Base-by-base conservation (phyloP, 2,113 vertebrate genomes). In the Pycnonotus jocosus region DNA sequence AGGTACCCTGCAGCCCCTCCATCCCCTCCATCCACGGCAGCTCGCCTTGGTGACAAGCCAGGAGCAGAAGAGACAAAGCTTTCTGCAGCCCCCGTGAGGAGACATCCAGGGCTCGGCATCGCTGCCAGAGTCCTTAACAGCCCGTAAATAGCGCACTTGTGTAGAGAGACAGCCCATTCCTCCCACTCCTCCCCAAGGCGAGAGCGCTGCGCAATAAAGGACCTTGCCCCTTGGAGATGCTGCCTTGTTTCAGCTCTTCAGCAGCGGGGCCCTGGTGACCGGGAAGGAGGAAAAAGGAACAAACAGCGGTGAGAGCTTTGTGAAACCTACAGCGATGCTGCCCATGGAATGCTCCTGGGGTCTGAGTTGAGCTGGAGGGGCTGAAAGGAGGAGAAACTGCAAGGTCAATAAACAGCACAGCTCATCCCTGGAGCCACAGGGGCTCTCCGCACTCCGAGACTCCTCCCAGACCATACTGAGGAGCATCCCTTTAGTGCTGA, bases 21-120 rank as follows among this genome's bases (percentile, higher is more conserved):
- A 54, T 1, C 21, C 42, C 4, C 1, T 0, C 38, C n/a, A n/a
- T n/a, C 22, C 54, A 27, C 1, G 0, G 12, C 2, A n/a, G 11
- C 48, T 53, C 35, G 4, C 19, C 37, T 33, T 7, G 30, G 18
- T 15, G 33, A 19, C 4, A 33, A 87, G 22, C 21, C 35, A 1
- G 17, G n/a, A 53, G 35, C 40, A 79, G 62, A 21, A 22, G 30
- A 35, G 74, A 40, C 54, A 48, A 24, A 2, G 35, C 54, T n/a
- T 85, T 38, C 56, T 61, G 70, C 66, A 91, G 73, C 35, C 40
- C 28, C 47, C 12, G 3, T 1, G 4, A 61, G 74, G 71, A 78
- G 74, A 47, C 62, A 33, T 15, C 45, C 84, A 33, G 78, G 51
- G 3, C 22, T 60, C 58, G 5, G 47, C 48, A 22, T 37, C 44